A percentile compares a stretch with the other conserved stretches of the same genome.
phyloP scores from a whole-genome alignment of 1,140 invertebrate species.

The Aphis gossypii region DNA sequence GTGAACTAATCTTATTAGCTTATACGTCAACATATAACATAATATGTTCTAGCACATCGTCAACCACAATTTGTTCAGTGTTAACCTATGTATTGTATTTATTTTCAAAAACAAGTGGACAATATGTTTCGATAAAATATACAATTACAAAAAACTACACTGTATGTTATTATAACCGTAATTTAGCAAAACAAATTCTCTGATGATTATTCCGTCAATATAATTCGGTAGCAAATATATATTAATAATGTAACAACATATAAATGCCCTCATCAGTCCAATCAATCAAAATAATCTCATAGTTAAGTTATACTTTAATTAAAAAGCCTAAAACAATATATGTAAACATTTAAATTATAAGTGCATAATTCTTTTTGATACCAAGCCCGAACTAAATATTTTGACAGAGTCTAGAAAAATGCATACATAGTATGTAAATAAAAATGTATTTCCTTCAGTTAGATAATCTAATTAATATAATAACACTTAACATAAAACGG shows the following conservation, averaged over 20 bases:
- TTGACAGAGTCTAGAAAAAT: not conserved
- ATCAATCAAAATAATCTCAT: not conserved
- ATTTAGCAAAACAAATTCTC: not conserved
- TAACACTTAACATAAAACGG: not conserved
- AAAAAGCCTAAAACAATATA: too few species aligned
- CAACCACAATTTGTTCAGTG: too few species aligned
- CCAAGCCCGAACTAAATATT: not conserved
- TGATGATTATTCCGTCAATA: not conserved
- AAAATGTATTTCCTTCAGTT: not conserved
- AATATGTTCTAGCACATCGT: too few species aligned
- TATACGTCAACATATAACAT: too few species aligned
- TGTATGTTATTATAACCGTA: not conserved
- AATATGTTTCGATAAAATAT: not conserved
- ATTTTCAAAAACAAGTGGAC: too few species aligned
- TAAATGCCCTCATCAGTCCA: not conserved
- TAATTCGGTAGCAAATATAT: not conserved
- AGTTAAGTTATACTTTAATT: not conserved
- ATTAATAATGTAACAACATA: not conserved
- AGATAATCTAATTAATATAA: not conserved
- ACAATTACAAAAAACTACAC: not conserved
- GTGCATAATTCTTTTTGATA: not conserved
- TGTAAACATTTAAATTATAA: not conserved
- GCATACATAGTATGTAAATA: not conserved
- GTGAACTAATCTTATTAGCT: too few species aligned
- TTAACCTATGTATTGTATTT: too few species aligned